Percentiles rank a stretch among this genome's conserved stretches.
Conservation (phyloP, 1,140 invertebrate species). For the Drosophila littoralis region DNA sequence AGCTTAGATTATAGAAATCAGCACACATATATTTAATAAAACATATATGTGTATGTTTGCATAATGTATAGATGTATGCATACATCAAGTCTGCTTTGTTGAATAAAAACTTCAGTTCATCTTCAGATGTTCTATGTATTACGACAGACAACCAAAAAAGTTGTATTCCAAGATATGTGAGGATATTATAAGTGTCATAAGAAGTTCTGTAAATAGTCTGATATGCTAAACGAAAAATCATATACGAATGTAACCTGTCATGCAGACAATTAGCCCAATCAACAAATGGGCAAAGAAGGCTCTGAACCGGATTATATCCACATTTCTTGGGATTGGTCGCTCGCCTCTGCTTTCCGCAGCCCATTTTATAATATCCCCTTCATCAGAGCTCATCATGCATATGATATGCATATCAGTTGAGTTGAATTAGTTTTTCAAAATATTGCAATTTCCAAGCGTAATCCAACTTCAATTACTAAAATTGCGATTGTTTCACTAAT, state of each 20-base stretch:
- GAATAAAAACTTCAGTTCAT: not conserved
- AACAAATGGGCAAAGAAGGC: no score
- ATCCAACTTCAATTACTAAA: constrained; percentile 22
- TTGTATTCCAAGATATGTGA: constrained; percentile 4
- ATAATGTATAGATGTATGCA: not conserved
- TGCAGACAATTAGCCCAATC: no score
- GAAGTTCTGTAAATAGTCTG: no score
- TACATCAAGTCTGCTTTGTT: constrained; percentile 1
- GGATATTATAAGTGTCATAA: not conserved
- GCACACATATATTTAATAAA: constrained; percentile 12
- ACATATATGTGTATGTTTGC: not conserved
- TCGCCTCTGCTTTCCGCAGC: no score
- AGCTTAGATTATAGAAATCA: constrained; percentile 42
- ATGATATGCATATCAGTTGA: not conserved
- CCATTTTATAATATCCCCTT: not conserved
- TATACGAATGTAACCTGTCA: no score
- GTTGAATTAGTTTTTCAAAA: constrained; percentile 10
- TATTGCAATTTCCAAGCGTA: constrained; percentile 1
- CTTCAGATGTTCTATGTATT: not conserved
- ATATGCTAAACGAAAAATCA: no score
- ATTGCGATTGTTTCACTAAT: constrained; percentile 20
- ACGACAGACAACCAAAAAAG: not conserved
- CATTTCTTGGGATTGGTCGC: no score
- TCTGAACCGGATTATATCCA: no score
- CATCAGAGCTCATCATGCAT: not conserved